Base-by-base conservation (phyloP, 2,888 invertebrate genomes). In the Eulithis prunata region DNA sequence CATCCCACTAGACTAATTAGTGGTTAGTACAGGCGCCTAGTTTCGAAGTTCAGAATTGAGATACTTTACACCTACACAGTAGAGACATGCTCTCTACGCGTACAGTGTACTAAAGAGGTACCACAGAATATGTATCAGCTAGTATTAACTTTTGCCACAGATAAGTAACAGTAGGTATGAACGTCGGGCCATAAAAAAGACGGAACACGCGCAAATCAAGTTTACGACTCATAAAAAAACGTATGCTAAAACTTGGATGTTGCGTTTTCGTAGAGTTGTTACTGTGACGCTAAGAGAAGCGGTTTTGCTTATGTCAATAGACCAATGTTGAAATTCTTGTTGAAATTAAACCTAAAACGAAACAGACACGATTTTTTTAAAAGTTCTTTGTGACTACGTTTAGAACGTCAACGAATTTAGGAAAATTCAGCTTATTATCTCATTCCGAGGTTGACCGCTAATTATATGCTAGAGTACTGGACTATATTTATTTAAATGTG, bases 211-310 rank as follows among this genome's bases (percentile, higher is more conserved):
- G 67, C 70, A 72, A 73, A 70, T 71, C 73, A 70, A 67, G 68
- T 71, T 76, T 64, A 65, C 73, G 67, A 69, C 70, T 47, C 66
- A 71, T 73, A 73, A 71, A 73, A 71, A 69, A 65, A 69, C 68
- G 71, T 73, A 73, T 64, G 68, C 64, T 67, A 51, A 46, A 64
- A 62, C 64, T 57, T 64, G 64, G 49, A 49, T 49, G 49, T 41
- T 41, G 10, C 8, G 1, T 10, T 41, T 41, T 8, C 8, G 10
- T 41, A 41, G 41, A 41, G 1, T 11, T 10, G 41, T 10, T 11
- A 41, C 41, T 41, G 41, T 41, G 41, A 41, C 41, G 41, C 5
- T 2, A 41, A 41, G 10, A 10, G 41, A 8, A 8, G 41, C 5
- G 5, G 32, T 6, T 41, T 2, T 5, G 41, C 10, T 3, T 41